These are phyloP conservation scores for Clarias laeviceps DNA, from an alignment of 2,797 vertebrate genomes.

Conservation along the genomic window DNA sequence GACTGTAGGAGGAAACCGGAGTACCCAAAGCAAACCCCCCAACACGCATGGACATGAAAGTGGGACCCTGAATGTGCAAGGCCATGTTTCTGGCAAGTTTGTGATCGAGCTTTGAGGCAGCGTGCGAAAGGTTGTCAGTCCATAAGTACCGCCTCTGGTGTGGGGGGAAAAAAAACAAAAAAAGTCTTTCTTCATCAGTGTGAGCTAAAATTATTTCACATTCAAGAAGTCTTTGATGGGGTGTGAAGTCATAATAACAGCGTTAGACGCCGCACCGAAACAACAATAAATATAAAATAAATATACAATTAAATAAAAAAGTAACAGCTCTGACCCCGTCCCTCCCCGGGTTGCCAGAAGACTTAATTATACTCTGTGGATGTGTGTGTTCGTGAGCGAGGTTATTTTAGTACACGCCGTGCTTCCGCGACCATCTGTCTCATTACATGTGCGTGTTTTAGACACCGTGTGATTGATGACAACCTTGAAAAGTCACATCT, in stretches of 20 bases:
- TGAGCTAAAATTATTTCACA: background rate
- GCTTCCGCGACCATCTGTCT: background rate
- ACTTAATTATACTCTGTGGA: background rate
- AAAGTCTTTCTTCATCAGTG: background rate
- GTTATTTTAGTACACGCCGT: background rate
- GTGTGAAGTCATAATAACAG: background rate
- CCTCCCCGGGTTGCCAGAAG: slow-evolving; percentile 11
- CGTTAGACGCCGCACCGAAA: background rate
- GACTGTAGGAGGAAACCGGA: no score
- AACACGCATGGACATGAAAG: no score
- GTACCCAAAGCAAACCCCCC: no score
- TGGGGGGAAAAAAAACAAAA: no score
- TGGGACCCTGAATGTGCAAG: no score
- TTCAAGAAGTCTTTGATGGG: background rate
- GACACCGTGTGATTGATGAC: slow-evolving; percentile 13
- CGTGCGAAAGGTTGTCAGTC: background rate
- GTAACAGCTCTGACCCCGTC: background rate
- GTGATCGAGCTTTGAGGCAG: background rate
- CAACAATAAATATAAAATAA: background rate
- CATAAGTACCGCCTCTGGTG: background rate
- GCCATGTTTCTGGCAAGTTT: background rate
- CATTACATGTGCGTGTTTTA: background rate
- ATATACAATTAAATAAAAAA: background rate
- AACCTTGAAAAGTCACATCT: slow-evolving; percentile 38
- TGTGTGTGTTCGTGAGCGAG: background rate